Evolutionary conservation across 2,888 invertebrate genomes (phyloP), one percentile per base, ranked within the genome.

Genomic region (Sthenelais limicola): DNA sequence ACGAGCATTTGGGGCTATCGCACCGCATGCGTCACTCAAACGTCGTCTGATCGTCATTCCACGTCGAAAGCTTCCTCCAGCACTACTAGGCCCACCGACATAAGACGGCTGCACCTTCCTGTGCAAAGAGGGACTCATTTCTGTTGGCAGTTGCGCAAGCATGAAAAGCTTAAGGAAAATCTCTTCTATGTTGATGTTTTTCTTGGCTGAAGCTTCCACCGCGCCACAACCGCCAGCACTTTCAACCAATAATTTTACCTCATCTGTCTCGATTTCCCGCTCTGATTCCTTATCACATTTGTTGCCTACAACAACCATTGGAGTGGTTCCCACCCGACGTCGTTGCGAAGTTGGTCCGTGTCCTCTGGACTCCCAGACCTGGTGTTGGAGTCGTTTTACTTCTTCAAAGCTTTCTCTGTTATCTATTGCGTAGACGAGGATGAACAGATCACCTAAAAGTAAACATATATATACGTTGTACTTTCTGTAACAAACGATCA

Each of bases 281-380:
- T 82, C 81, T 82, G 92, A 90, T 62, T 94, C 94, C 82, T 91
- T 91, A 89, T 95, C 95, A 87, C 93, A 92, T 89, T 95, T 95
- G 87, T 95, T 95, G 69, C 94, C 95, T 1, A 94, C 94, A 75
- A 95, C 91, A 68, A 95, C 92, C 92, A 95, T 94, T 49, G 94
- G 94, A 58, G 76, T 69, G 12, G 48, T 26, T 28, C 52, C 52
- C 32, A 47, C 3, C 4, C 71, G 24, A n/a, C 71, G 56, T 5
- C 35, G 43, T 26, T 58, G 52, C 5, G 51, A n/a, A 15, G 21
- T 84, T 92, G 84, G 76, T 83, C 79, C 80, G 85, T 68, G 30
- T 24, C 78, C 75, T 75, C 87, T 87, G 48, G 82, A 83, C 56
- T 85, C 82, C 12, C 84, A 72, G 33, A 88, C 85, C 77, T 87